Evolutionary conservation across 2,888 invertebrate genomes (phyloP).

Genomic region (Chrysolina haemoptera): DNA sequence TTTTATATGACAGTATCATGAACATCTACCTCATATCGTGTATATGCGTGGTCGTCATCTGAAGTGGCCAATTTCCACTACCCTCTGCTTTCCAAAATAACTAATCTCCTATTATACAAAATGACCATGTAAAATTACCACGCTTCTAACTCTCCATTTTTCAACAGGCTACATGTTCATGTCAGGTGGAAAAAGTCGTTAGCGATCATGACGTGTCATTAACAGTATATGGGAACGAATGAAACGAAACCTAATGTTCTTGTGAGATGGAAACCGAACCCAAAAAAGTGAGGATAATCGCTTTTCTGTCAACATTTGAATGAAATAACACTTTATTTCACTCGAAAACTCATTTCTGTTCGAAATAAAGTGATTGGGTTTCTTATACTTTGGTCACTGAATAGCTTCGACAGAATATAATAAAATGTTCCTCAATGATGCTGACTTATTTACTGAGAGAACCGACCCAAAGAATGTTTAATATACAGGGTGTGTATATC

Average conservation of each 20-base stretch:
- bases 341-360: neutral
- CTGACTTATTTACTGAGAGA: no score
- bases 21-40: no score
- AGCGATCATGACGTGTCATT: conserved; percentile 5
- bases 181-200: neutral
- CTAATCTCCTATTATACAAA: neutral
- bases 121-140: neutral
- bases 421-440: no score
- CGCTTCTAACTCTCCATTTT: neutral
- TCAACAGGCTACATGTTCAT: conserved; percentile 1
- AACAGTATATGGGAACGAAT: neutral
- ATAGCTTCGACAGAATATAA: no score
- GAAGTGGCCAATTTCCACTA: no score
- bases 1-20: no score
- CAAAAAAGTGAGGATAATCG: neutral
- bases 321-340: neutral
- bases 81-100: neutral
- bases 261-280: neutral
- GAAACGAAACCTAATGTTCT: neutral
- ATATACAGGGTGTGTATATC: no score
- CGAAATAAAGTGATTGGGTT: neutral
- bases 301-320: neutral
- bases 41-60: no score
- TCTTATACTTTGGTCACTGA: no score
- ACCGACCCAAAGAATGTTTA: no score